Percentiles rank a stretch among this genome's conserved stretches.
These are phyloP conservation scores for Spizaetus ornatus DNA, from an alignment of 2,113 vertebrate species.

Conservation along the genomic window DNA sequence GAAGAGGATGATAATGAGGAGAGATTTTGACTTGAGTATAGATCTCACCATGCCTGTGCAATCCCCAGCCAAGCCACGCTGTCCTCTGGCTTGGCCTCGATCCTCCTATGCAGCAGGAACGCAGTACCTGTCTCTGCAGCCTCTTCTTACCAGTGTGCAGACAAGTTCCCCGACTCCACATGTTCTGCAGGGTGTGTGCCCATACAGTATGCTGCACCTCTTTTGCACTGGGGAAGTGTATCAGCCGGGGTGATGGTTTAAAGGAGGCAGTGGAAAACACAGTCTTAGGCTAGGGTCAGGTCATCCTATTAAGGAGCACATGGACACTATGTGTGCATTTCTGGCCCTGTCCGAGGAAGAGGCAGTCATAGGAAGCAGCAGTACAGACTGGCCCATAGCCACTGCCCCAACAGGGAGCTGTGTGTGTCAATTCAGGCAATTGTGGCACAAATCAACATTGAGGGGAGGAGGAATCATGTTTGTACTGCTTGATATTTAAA, in stretches of 20 bases:
- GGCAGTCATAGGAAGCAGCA: not conserved
- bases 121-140: not conserved
- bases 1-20: not conserved
- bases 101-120: not conserved
- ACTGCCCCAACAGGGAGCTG: not conserved
- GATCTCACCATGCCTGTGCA: not conserved
- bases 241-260: not conserved
- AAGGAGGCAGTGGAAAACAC: not conserved
- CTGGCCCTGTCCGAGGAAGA: not conserved
- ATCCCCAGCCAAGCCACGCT: not conserved
- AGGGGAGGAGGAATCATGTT: not conserved
- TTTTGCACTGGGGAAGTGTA: not conserved
- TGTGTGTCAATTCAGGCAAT: not conserved
- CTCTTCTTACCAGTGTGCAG: not conserved
- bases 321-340: not conserved
- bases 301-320: not conserved
- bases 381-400: not conserved
- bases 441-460: not conserved
- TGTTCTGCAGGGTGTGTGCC: not conserved
- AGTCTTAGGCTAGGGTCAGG: not conserved
- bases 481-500: not conserved
- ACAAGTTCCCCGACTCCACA: accelerated
- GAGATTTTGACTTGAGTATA: not conserved
- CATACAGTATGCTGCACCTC: not conserved
- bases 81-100: not conserved